Percentiles rank a stretch among this genome's conserved stretches.
Evolutionary conservation across 2,113 vertebrate genomes (phyloP).

Genomic region (Uria lomvia): DNA sequence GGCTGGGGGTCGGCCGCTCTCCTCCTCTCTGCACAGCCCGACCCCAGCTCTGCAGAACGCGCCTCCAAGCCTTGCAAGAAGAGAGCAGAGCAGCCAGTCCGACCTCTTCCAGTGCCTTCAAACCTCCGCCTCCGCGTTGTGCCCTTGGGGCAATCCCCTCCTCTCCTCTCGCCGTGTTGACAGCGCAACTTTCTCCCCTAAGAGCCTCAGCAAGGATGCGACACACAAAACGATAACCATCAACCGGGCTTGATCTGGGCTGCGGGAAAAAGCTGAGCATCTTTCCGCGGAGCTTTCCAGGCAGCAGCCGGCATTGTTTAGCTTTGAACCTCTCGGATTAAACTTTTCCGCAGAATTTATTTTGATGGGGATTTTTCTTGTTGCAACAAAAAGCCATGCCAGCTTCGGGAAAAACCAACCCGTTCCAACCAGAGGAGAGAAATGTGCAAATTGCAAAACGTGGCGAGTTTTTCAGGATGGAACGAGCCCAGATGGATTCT

Average conservation of each 20-base stretch:
- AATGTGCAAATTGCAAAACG: not conserved
- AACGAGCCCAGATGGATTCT: constrained; percentile 48
- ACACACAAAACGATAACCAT: not conserved
- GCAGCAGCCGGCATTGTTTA: not conserved
- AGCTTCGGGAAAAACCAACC: not conserved
- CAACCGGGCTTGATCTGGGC: not conserved
- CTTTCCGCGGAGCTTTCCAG: not conserved
- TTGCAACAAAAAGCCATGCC: not conserved
- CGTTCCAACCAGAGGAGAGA: not conserved
- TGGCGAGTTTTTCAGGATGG: constrained; percentile 18
- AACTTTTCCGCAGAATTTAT: not conserved
- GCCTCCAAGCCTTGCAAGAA: not conserved
- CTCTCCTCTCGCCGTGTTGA: not conserved
- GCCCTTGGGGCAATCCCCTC: not conserved
- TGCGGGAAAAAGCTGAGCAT: not conserved
- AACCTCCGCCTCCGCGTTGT: not conserved
- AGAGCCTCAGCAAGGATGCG: not conserved
- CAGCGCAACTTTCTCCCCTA: not conserved
- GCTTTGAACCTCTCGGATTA: not conserved
- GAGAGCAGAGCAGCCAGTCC: fast-evolving
- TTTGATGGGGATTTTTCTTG: not conserved
- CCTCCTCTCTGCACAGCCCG: not conserved
- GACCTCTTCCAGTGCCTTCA: not conserved
- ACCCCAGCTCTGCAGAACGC: not conserved
- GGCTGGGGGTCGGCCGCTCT: not conserved